These are phyloP conservation scores for Polylopha cassiicola DNA, from an alignment of 2,888 invertebrate species.

Conservation along the genomic window DNA sequence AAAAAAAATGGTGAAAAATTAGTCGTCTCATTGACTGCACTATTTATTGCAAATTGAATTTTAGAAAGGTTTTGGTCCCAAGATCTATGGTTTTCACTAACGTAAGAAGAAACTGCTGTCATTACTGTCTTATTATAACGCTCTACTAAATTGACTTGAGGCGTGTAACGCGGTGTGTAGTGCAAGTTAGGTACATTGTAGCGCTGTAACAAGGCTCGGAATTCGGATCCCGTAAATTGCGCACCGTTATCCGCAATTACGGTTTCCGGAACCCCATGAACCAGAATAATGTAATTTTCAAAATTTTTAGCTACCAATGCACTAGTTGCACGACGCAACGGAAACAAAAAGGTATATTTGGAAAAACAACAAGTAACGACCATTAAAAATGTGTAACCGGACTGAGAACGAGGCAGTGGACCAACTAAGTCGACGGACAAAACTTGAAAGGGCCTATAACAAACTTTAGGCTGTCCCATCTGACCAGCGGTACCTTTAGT, in stretches of 20 bases:
- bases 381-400: too few relatives aligned
- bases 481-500: constrained; percentile 4
- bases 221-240: constrained; percentile 15
- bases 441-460: constrained; percentile 19
- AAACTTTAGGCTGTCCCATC: constrained; percentile 21
- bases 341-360: constrained; percentile 14
- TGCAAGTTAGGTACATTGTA: constrained; percentile 17
- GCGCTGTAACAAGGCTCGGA: constrained; percentile 2
- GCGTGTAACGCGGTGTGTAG: constrained; percentile 18
- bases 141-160: constrained; percentile 15
- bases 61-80: constrained; percentile 11
- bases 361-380: constrained; percentile 18
- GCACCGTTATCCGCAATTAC: constrained; percentile 18
- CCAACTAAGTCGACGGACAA: constrained; percentile 9
- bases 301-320: constrained; percentile 7
- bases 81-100: constrained; percentile 12
- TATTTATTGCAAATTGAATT: constrained; percentile 18
- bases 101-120: too few relatives aligned
- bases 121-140: constrained; percentile 19
- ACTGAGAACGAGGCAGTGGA: too few relatives aligned
- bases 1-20: neutral
- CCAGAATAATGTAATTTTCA: constrained; percentile 19
- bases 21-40: constrained; percentile 6
- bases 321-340: constrained; percentile 14
- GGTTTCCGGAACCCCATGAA: constrained; percentile 23